phyloP scores from a whole-genome alignment of 92 coral and sea anemone genomes.

The Zoanthus sociatus region DNA sequence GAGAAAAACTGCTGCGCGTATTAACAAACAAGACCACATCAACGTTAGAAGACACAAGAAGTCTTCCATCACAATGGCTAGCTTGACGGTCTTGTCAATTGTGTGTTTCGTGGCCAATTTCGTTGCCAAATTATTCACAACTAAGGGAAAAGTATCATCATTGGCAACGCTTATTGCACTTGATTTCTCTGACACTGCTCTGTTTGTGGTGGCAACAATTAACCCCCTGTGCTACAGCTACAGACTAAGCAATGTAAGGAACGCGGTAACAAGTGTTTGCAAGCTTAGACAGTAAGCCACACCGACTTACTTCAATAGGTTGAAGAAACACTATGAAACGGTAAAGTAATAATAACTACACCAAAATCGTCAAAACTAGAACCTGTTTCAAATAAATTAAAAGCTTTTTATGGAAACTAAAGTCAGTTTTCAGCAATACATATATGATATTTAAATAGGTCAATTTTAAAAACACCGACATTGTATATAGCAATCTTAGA shows the following conservation, averaged over 20 bases:
- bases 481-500: too few species aligned
- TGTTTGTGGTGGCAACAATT: conserved; percentile 43
- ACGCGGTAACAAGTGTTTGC: conserved; percentile 11
- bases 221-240: conserved; percentile 41
- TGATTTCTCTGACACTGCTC: conserved; percentile 46
- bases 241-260: conserved; percentile 19
- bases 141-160: conserved; percentile 22
- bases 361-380: too few species aligned
- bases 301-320: too few species aligned
- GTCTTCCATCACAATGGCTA: conserved; percentile 38
- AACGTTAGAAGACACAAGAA: conserved; percentile 38
- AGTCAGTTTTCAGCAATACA: too few species aligned
- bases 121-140: conserved; percentile 21
- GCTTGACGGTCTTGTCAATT: conserved; percentile 9
- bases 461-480: too few species aligned
- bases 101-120: conserved; percentile 29
- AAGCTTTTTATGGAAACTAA: too few species aligned
- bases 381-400: too few species aligned
- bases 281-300: not conserved
- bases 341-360: too few species aligned
- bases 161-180: conserved; percentile 31
- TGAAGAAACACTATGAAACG: too few species aligned
- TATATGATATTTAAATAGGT: too few species aligned
- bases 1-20: conserved; percentile 33
- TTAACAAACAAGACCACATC: conserved; percentile 19